Conservation (phyloP, 1,140 invertebrate species). For the Drosophila chauvacae region DNA sequence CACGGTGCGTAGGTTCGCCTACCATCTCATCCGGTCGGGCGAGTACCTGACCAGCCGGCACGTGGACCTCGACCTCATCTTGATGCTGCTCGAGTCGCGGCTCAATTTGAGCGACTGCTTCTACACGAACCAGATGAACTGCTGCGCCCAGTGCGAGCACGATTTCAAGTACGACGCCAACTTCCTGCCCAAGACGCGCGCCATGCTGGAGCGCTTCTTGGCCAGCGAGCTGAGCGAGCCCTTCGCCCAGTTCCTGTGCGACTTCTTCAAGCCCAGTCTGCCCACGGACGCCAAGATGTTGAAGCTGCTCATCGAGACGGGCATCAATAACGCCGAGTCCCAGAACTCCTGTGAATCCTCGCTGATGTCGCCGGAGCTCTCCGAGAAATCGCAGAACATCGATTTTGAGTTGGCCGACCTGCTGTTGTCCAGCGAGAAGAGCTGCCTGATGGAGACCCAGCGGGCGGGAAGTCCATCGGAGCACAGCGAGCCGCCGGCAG, state of each 20-base stretch:
- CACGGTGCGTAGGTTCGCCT: conserved; percentile 73
- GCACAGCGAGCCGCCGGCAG: conserved; percentile 77
- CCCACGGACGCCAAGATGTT: conserved; percentile 88
- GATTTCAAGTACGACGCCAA: conserved; percentile 81
- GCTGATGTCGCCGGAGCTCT: conserved; percentile 81
- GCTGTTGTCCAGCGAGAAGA: conserved; percentile 79
- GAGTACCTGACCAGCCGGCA: conserved; percentile 78
- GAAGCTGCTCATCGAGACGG: conserved; percentile 88
- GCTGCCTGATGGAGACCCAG: conserved; percentile 78
- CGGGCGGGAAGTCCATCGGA: conserved; percentile 80
- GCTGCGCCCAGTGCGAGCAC: conserved; percentile 78
- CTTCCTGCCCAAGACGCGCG: conserved; percentile 74
- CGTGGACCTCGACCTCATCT: conserved; percentile 78
- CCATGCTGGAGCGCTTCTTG: conserved; percentile 78
- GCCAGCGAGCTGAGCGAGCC: conserved; percentile 75
- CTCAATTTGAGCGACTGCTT: conserved; percentile 82
- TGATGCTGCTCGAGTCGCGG: conserved; percentile 82
- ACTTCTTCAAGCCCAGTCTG: conserved; percentile 85
- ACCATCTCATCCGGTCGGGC: conserved; percentile 78
- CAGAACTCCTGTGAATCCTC: conserved; percentile 82
- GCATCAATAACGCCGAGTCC: conserved; percentile 85
- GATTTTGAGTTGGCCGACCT: conserved; percentile 83
- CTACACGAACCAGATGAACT: conserved; percentile 83
- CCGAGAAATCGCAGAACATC: conserved; percentile 83
- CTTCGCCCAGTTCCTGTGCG: conserved; percentile 78